These are phyloP conservation scores for Apocheima hispidaria DNA, from an alignment of 2,888 invertebrate species.

Conservation along the genomic window DNA sequence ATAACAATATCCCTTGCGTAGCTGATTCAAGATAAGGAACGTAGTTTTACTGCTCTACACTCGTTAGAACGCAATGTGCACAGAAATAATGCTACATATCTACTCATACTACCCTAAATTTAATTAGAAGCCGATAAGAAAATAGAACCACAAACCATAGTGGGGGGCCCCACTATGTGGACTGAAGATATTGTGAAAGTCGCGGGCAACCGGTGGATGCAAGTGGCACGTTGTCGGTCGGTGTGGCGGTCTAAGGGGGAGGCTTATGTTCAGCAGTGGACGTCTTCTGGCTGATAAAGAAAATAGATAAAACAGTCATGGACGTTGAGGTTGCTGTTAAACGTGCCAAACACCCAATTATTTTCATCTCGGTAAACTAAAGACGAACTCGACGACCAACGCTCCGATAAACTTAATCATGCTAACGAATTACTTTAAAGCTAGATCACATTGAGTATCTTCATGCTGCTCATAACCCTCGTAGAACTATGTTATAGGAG, in stretches of 20 bases:
- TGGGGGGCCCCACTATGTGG: too few relatives aligned
- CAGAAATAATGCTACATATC: background rate
- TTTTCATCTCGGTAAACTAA: background rate
- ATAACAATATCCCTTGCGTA: constrained; percentile 30
- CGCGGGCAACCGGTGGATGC: too few relatives aligned
- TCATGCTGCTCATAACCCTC: background rate
- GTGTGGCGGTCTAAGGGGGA: too few relatives aligned
- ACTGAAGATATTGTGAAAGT: too few relatives aligned
- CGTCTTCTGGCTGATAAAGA: too few relatives aligned
- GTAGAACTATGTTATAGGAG: background rate
- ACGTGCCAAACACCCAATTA: too few relatives aligned
- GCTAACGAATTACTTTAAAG: background rate
- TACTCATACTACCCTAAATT: too few relatives aligned
- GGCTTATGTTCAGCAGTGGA: too few relatives aligned
- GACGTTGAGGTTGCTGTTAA: background rate
- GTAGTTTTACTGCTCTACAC: constrained; percentile 10
- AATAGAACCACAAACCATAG: too few relatives aligned
- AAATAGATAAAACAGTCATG: too few relatives aligned
- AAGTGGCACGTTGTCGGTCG: too few relatives aligned
- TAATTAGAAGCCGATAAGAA: too few relatives aligned
- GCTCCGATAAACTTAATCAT: background rate
- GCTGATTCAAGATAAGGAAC: constrained; percentile 19
- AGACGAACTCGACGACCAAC: background rate
- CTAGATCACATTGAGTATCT: background rate
- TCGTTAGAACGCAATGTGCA: constrained; percentile 11